Percentiles rank a stretch among this genome's conserved stretches.
phyloP scores from a whole-genome alignment of 2,113 vertebrate genomes.

The Sorex fumeus region DNA sequence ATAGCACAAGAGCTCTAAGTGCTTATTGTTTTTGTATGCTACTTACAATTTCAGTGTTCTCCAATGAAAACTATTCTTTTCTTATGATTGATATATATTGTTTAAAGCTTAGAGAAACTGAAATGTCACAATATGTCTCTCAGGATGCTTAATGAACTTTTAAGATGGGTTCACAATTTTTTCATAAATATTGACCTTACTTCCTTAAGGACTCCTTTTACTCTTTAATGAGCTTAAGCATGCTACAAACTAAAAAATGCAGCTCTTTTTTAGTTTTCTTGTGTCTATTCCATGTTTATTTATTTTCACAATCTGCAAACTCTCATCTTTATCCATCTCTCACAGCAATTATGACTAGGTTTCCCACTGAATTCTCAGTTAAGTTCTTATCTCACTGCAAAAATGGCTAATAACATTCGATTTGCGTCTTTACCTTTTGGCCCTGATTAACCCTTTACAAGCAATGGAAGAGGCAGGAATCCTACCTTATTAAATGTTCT shows the following conservation, averaged over 20 bases:
- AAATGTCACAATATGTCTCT: not conserved
- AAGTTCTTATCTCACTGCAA: not conserved
- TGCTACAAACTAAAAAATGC: not conserved
- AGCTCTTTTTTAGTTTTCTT: not conserved
- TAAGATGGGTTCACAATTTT: not conserved
- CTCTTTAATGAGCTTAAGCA: not conserved
- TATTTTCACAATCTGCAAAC: not conserved
- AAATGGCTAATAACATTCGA: not conserved
- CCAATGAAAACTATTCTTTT: slow-evolving; percentile 6
- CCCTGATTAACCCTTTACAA: slow-evolving; percentile 32
- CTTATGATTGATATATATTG: not conserved
- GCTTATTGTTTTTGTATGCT: slow-evolving; percentile 4
- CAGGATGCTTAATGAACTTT: slow-evolving; percentile 28
- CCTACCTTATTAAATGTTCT: not conserved
- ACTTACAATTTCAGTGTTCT: not conserved
- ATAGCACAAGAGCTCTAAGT: not conserved
- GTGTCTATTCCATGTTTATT: not conserved
- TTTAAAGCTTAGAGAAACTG: slow-evolving; percentile 15
- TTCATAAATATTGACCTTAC: not conserved
- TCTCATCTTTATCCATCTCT: not conserved
- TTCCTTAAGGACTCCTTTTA: not conserved
- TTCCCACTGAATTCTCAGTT: slow-evolving; percentile 5
- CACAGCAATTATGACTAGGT: not conserved
- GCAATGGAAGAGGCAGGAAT: slow-evolving; percentile 16
- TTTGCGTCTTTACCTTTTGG: slow-evolving; percentile 33